Evolutionary conservation across 2,888 invertebrate species (phyloP).

Genomic region (Drosophila kuntzei): DNA sequence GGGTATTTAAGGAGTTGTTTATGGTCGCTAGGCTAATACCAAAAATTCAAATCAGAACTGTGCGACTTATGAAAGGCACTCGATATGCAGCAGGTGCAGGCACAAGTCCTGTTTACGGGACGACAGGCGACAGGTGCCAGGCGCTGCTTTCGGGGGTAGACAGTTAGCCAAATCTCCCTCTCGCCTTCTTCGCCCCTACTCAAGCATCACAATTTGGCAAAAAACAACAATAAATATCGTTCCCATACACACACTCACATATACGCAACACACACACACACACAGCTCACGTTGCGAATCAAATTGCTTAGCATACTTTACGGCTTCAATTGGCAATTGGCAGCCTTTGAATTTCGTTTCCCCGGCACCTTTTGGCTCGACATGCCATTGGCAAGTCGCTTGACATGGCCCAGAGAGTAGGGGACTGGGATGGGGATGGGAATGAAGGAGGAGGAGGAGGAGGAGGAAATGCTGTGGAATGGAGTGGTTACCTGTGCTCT

Average conservation of each 20-base stretch:
- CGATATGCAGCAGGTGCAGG: constrained; percentile 40
- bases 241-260: constrained; percentile 24
- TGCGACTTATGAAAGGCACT: constrained; percentile 57
- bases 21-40: constrained; percentile 4
- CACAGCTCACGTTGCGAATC: constrained; percentile 47
- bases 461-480: constrained; percentile 4
- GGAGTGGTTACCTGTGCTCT: constrained; percentile 43
- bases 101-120: constrained; percentile 10
- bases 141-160: constrained; percentile 25
- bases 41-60: constrained; percentile 51
- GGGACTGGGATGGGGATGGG: too few species aligned
- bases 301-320: constrained; percentile 81
- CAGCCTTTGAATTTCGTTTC: constrained; percentile 77
- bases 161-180: constrained; percentile 9
- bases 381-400: constrained; percentile 55
- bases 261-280: constrained; percentile 7
- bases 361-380: constrained; percentile 46
- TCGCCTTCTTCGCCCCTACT: background rate
- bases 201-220: constrained; percentile 53
- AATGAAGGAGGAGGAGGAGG: background rate
- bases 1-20: constrained; percentile 35
- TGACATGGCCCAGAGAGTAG: constrained; percentile 26
- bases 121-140: constrained; percentile 19
- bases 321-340: constrained; percentile 81
- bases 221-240: constrained; percentile 75